phyloP scores from a whole-genome alignment of 2,888 invertebrate species.

The Lymantria dispar region DNA sequence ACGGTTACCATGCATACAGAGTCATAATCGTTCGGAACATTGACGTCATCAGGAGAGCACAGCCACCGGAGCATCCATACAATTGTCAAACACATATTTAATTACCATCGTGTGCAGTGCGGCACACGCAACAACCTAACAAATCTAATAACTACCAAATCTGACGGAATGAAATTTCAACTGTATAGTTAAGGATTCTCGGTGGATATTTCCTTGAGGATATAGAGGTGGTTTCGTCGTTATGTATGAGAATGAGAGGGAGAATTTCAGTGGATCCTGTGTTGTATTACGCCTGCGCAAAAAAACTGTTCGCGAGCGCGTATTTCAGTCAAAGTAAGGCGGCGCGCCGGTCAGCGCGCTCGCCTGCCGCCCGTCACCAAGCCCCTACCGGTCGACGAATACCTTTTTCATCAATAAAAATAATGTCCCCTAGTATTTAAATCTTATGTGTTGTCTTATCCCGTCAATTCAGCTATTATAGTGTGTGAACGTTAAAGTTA shows the following conservation, averaged over 20 bases:
- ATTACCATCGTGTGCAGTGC: slow-evolving; percentile 81
- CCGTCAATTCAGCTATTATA: slow-evolving; percentile 62
- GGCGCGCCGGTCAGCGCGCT: slow-evolving; percentile 82
- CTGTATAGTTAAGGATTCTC: slow-evolving; percentile 3
- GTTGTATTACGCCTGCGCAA: slow-evolving; percentile 69
- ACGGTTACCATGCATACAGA: slow-evolving; percentile 48
- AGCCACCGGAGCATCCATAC: slow-evolving; percentile 62
- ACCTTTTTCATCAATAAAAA: slow-evolving; percentile 68
- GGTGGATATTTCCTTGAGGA: slow-evolving; percentile 16
- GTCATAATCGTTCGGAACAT: slow-evolving; percentile 50
- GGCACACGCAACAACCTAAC: slow-evolving; percentile 65
- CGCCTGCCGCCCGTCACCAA: slow-evolving; percentile 76
- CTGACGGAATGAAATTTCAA: slow-evolving; percentile 7
- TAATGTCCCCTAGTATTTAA: slow-evolving; percentile 45
- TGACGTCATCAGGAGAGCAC: slow-evolving; percentile 75
- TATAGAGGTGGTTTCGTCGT: slow-evolving; percentile 34
- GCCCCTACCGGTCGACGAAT: slow-evolving; percentile 61
- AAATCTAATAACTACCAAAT: slow-evolving; percentile 14
- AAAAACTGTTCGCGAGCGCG: slow-evolving; percentile 52
- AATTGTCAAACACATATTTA: slow-evolving; percentile 81
- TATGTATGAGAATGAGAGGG: slow-evolving; percentile 36
- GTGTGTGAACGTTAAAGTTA: slow-evolving; percentile 43
- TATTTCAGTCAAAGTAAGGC: slow-evolving; percentile 71
- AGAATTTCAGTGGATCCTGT: slow-evolving; percentile 77
- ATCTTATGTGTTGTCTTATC: slow-evolving; percentile 46